Evolutionary conservation across 64 coral and sea anemone species (phyloP).

Genomic region (Pachyseris speciosa): DNA sequence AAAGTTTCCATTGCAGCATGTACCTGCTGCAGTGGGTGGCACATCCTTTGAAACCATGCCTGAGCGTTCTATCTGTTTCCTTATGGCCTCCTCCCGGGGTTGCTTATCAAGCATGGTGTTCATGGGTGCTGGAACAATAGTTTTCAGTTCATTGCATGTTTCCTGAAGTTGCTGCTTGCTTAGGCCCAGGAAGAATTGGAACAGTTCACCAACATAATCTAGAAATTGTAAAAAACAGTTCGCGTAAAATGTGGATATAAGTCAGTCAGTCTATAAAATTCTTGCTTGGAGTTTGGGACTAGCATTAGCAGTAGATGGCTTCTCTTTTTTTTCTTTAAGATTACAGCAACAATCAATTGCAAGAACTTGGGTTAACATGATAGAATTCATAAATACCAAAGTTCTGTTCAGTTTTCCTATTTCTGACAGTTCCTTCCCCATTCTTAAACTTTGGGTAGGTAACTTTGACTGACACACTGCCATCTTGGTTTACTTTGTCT

Average conservation of each 20-base stretch:
- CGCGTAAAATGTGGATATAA: too few species aligned
- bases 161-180: background rate
- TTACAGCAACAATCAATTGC: background rate
- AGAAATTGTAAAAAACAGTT: background rate
- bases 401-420: background rate
- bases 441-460: background rate
- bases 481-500: background rate
- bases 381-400: background rate
- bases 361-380: background rate
- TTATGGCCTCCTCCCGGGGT: background rate
- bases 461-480: background rate
- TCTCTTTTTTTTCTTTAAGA: background rate
- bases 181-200: background rate
- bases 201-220: background rate
- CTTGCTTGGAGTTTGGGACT: background rate
- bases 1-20: background rate
- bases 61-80: background rate
- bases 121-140: conserved; percentile 11
- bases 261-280: background rate
- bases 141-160: background rate
- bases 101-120: conserved; percentile 34
- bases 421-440: background rate
- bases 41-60: too few species aligned
- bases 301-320: background rate
- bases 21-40: conserved; percentile 10